Evolutionary conservation across 2,113 vertebrate genomes (phyloP).

Genomic region (Cheirogaleus medius): DNA sequence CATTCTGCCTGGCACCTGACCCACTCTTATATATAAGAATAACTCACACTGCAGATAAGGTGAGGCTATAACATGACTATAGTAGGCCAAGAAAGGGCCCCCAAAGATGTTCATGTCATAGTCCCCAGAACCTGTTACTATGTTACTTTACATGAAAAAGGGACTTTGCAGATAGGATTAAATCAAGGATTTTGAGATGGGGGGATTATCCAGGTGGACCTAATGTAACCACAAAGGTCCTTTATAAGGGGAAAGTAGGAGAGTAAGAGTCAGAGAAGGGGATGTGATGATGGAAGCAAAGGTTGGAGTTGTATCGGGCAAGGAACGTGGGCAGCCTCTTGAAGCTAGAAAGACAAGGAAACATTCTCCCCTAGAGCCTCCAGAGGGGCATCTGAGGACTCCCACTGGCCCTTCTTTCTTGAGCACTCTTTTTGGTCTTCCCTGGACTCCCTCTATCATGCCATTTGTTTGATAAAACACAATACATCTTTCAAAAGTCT

Average conservation of each 20-base stretch:
- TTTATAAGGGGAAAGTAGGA: neutral
- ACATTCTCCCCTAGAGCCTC: neutral
- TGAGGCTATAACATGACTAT: no score
- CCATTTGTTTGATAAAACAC: neutral
- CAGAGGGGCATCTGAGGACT: neutral
- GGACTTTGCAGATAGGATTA: neutral
- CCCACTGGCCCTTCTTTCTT: neutral
- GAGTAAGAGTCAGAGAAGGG: neutral
- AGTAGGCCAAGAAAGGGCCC: neutral
- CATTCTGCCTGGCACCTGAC: neutral
- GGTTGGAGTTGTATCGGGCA: neutral
- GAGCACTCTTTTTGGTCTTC: neutral
- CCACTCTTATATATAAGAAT: neutral
- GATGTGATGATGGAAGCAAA: neutral
- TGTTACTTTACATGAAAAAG: neutral
- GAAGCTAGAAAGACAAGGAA: neutral
- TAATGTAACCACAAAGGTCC: neutral
- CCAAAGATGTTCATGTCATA: neutral
- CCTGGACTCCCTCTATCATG: no score
- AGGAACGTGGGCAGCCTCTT: neutral
- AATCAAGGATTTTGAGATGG: neutral
- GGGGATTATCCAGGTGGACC: neutral
- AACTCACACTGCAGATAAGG: neutral
- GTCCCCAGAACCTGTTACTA: neutral
- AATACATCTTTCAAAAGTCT: neutral